Percentiles rank a stretch among this genome's conserved stretches.
Conservation (phyloP, 2,113 vertebrate species). For the Protobothrops mucrosquamatus region DNA sequence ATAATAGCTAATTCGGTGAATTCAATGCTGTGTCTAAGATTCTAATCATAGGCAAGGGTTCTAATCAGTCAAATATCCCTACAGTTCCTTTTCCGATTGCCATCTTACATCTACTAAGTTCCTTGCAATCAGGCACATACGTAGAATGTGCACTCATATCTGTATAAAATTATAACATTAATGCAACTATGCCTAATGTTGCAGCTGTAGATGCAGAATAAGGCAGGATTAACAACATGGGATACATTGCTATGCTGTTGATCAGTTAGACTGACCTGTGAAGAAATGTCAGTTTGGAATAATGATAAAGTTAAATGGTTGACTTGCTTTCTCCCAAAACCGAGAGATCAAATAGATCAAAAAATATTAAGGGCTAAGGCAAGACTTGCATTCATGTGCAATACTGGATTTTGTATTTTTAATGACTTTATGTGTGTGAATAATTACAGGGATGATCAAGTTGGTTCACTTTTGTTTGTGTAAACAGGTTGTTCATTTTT, state of each 20-base stretch:
- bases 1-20: neutral
- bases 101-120: neutral
- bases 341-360: neutral
- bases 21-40: neutral
- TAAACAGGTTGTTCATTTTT: neutral
- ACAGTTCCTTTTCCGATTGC: neutral
- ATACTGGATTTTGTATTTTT: too few species aligned
- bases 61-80: neutral
- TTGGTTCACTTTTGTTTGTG: neutral
- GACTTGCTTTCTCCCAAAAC: neutral
- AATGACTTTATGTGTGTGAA: too few species aligned
- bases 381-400: neutral
- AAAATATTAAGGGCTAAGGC: neutral
- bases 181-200: neutral
- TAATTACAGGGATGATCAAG: neutral
- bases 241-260: neutral
- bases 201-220: neutral
- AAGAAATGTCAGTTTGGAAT: neutral
- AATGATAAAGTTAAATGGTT: neutral
- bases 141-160: neutral
- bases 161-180: neutral
- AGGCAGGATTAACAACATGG: neutral
- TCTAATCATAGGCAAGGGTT: neutral
- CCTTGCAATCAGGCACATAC: neutral
- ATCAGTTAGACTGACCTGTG: neutral